Base-by-base conservation (phyloP, 2,888 invertebrate species). In the Melanotus villosus region DNA sequence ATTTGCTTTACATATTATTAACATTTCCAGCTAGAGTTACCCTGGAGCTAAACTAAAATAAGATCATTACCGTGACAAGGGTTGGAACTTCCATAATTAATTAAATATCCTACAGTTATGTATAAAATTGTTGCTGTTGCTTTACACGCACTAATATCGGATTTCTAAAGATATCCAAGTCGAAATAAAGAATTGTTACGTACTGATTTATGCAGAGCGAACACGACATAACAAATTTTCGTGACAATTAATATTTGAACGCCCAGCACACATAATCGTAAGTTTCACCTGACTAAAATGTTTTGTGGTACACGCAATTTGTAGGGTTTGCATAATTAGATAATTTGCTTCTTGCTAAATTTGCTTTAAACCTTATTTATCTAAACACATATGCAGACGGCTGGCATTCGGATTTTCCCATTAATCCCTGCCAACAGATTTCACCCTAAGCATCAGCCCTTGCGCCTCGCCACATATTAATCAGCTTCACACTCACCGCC, bases 401-500 rank as follows among this genome's bases (percentile, higher is more conserved):
- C 41, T 67, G 45, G 67, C 32, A 56, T 56, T 67, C 54, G 57
- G 63, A 63, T 68, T 68, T 68, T 36, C 45, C 34, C 63, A 68
- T 68, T 68, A 63, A 68, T 63, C 63, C 63, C 38, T 68, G 68
- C 56, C 50, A 68, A 68, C 63, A 68, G 68, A 68, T 68, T 64
- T 68, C 58, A 66, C 66, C 65, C 65, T 65, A 65, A 65, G 58
- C 65, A 65, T 65, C 65, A 67, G 62, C 54, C 56, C 59, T 64
- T 64, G 68, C 32, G 64, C 64, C 47, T 58, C 57, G 43, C 68
- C 68, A 64, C 59, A 68, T 63, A 68, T 68, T 64, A 63, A 68
- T 68, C 68, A 68, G 63, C 58, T 68, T 68, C 64, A 68, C 68
- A 50, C 36, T 65, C 59, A 59, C 64, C 64, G 58, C 54, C 43